Evolutionary conservation across 92 coral and sea anemone species (phyloP).

Genomic region (Palythoa heliodiscus): DNA sequence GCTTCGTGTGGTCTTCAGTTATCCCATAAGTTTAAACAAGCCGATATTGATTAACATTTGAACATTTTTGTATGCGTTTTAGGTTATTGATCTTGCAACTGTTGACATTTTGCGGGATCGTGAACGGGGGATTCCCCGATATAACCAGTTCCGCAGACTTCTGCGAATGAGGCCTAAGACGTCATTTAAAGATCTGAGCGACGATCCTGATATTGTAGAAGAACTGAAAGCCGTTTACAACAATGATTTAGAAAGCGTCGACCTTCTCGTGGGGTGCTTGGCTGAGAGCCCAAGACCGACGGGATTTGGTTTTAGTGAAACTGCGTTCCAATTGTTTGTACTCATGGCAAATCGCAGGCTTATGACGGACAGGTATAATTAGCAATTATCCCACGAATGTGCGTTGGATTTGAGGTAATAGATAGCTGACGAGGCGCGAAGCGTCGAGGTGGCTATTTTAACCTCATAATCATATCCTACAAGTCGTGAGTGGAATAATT

Average conservation of each 20-base stretch:
- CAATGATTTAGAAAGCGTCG: conserved; percentile 73
- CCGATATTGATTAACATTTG: too few relatives aligned
- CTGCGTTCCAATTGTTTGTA: conserved; percentile 78
- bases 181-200: conserved; percentile 64
- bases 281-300: conserved; percentile 72
- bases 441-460: too few relatives aligned
- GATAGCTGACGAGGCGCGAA: too few relatives aligned
- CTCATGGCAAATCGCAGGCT: conserved; percentile 89
- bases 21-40: too few relatives aligned
- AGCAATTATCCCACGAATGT: background rate
- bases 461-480: too few relatives aligned
- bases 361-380: conserved; percentile 74
- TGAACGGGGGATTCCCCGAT: conserved; percentile 86
- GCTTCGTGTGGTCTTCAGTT: too few relatives aligned
- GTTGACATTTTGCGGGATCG: conserved; percentile 85
- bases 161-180: conserved; percentile 50
- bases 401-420: too few relatives aligned
- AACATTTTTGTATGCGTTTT: background rate
- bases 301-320: conserved; percentile 87
- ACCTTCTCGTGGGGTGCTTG: conserved; percentile 76
- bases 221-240: conserved; percentile 62
- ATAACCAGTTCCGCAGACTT: conserved; percentile 79
- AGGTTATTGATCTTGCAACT: conserved; percentile 78
- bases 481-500: too few relatives aligned
- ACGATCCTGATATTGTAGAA: conserved; percentile 54